Conservation (phyloP, 2,113 vertebrate species). For the Bos javanicus region DNA sequence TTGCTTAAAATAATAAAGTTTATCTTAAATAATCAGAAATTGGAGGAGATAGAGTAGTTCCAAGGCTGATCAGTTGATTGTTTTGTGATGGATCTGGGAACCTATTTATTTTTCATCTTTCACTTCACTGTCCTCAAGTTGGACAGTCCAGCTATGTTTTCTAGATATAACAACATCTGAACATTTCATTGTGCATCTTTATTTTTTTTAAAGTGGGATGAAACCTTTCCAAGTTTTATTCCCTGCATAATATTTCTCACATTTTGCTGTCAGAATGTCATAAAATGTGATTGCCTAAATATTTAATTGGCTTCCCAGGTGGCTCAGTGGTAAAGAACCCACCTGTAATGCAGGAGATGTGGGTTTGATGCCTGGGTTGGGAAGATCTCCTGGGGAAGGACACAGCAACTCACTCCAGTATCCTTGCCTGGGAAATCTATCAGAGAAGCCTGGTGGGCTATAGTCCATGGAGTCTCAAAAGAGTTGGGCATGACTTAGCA, state of each 20-base stretch:
- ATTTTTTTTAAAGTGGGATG: not conserved
- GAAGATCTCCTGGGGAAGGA: not conserved
- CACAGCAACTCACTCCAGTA: not conserved
- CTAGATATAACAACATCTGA: not conserved
- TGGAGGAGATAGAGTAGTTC: not conserved
- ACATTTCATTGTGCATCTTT: not conserved
- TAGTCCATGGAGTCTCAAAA: not conserved
- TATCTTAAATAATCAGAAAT: not conserved
- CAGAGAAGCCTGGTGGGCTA: not conserved
- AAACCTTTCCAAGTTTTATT: not conserved
- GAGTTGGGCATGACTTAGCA: not conserved
- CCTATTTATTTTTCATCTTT: not conserved
- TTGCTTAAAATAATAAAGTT: not conserved
- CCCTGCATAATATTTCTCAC: not conserved
- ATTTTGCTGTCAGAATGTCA: not conserved
- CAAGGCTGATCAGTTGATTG: not conserved
- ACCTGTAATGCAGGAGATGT: not conserved
- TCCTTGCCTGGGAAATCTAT: not conserved
- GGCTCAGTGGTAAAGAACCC: not conserved
- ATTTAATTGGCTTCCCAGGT: not conserved
- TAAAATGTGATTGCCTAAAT: not conserved
- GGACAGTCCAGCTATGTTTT: not conserved
- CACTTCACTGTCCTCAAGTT: not conserved
- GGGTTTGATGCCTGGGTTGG: not conserved
- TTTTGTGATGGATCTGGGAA: not conserved